Evolutionary conservation across 2,888 invertebrate genomes (phyloP).

Genomic region (Operophtera brumata): DNA sequence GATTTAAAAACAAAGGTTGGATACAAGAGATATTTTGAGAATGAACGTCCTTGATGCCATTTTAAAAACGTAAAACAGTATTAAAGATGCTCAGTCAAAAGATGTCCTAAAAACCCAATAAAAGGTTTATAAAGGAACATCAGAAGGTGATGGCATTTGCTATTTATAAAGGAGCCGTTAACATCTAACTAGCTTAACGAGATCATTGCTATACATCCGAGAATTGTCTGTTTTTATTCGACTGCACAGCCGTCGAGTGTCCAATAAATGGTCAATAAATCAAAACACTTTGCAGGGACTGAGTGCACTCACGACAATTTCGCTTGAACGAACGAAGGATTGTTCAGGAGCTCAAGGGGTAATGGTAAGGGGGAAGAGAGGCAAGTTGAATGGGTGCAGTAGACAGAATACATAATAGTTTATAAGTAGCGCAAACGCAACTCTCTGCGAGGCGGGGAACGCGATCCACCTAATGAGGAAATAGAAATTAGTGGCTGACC

Average conservation of each 20-base stretch:
- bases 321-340: conserved; percentile 47
- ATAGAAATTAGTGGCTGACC: conserved; percentile 77
- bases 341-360: conserved; percentile 44
- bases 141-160: conserved; percentile 16
- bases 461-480: conserved; percentile 72
- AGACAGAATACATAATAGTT: conserved; percentile 14
- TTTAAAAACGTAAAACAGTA: too few relatives aligned
- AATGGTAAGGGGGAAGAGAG: conserved; percentile 30
- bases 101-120: conserved; percentile 1
- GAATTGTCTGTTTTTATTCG: conserved; percentile 54
- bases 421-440: conserved; percentile 26
- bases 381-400: conserved; percentile 62
- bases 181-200: conserved; percentile 37
- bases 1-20: too few relatives aligned
- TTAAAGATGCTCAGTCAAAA: too few relatives aligned
- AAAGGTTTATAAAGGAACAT: conserved; percentile 3
- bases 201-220: conserved; percentile 40
- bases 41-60: background rate
- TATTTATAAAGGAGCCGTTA: conserved; percentile 26
- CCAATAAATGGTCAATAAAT: conserved; percentile 76
- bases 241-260: conserved; percentile 51
- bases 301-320: conserved; percentile 70
- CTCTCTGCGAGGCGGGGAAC: conserved; percentile 49
- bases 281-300: conserved; percentile 65
- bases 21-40: background rate